Base-by-base conservation (phyloP, 1,140 invertebrate genomes). In the Brachionus koreanus region DNA sequence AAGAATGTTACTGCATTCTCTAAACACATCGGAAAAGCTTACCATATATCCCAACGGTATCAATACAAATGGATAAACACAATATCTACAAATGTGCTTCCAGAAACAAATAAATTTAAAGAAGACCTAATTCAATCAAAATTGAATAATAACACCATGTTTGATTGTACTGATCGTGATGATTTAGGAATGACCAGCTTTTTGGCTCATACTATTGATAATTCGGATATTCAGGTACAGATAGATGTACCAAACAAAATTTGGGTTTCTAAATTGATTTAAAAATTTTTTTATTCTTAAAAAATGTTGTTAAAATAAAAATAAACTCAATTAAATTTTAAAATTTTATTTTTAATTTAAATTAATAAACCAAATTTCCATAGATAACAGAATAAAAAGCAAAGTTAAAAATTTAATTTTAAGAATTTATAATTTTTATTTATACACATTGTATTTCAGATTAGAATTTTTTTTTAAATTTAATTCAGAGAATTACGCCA, bases 161-260 rank as follows among this genome's bases (percentile, higher is more conserved):
- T 79, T 25, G 76, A 79, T 65, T 79, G 76, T 12, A 79, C 76
- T 3, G 76, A 79, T 39, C 49, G 61, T 23, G 61, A 79, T 65
- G 76, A 79, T 61, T 19, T 79, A 10, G 76, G 76, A 6, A 79
- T 79, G 76, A 79, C 49, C 1, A 61, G 49, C 57, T 79, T 79
- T 79, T 61, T 79, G 23, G 76, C 76, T 25, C 76, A 79, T 29
- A 79, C 76, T 10, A 61, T 79, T 39, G 76, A 79, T 13, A 79
- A 65, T 42, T 57, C 49, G 13, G 61, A 61, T 33, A 42, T 79
- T 23, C 49, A 79, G 39, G 76, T 65, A 65, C 76, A 79, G 57
- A 79, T 79, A n/a, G 61, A 79, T 65, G 76, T 79, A 65, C 76
- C 76, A 1, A 65, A 79, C 29, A 79, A 79, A 61, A 79, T 79